Evolutionary conservation across 2,797 vertebrate genomes (phyloP), one percentile per base, ranked within the genome.

Genomic region (Sciurus carolinensis): DNA sequence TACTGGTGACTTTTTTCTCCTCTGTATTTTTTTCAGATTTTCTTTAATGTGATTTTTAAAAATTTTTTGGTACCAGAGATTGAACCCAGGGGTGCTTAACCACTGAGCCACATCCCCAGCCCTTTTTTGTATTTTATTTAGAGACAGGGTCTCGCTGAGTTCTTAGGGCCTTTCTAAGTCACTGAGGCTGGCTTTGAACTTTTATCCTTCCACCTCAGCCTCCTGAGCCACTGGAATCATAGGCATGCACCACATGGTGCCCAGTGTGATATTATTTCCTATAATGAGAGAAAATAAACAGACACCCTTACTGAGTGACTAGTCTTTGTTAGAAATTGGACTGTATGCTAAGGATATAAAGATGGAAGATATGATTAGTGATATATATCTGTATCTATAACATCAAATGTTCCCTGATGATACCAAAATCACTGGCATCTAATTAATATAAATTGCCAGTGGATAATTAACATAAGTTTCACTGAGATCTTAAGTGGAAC

Each of bases 281-380:
- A 85, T 87, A 77, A 85, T 80, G 57, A 88, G 2, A 73, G 36
- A 59, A 88, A 91, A 89, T 50, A 90, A 95, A 67, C 44, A 66
- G 81, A 15, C 8, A 80, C 11, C 54, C 1, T 14, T 50, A 33
- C 9, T 36, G 24, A 96, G 50, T 67, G 75, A 90, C 20, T 93
- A 24, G 24, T 59, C 7, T 82, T 94, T 87, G 26, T 47, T 80
- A 89, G 57, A 91, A 95, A 62, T 33, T 94, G 73, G 50, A 10
- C 44, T 87, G 9, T 93, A 14, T 90, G 28, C 50, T 81, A 30
- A 92, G 44, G 47, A 57, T 83, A 52, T 62, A 86, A 86, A 85
- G n/a, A 50, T 73, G 30, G 77, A 94, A 87, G 28, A 33, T 67
- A 85, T 47, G 33, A 33, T 87, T 39, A 50, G 57, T 2, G 4